A percentile compares a stretch with the other conserved stretches of the same genome.
These are phyloP conservation scores for Dicranocentrus wangi DNA, from an alignment of 2,888 invertebrate species.

Conservation along the genomic window DNA sequence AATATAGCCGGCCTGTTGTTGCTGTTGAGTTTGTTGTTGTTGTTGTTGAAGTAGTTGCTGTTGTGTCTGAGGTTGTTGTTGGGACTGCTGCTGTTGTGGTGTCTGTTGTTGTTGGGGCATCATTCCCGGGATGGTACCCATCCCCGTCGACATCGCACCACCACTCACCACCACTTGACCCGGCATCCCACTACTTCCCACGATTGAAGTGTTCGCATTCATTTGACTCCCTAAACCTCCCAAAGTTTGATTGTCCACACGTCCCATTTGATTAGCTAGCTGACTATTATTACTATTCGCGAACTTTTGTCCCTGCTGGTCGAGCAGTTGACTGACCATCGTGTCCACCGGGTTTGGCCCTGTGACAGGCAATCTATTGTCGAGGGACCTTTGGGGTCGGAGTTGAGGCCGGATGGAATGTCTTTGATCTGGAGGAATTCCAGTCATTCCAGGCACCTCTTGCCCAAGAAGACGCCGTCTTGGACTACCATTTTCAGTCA, in stretches of 20 bases:
- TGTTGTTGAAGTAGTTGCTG: conserved; percentile 60
- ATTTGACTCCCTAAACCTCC: conserved; percentile 62
- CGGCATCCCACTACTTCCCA: conserved; percentile 51
- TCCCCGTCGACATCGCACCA: conserved; percentile 50
- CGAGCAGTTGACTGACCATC: conserved; percentile 47
- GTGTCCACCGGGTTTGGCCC: conserved; percentile 49
- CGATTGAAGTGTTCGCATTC: conserved; percentile 63
- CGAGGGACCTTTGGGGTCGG: conserved; percentile 71
- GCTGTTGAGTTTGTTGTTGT: conserved; percentile 65
- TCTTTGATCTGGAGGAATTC: conserved; percentile 64
- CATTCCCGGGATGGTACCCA: conserved; percentile 47
- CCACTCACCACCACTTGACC: conserved; percentile 50
- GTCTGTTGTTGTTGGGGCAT: conserved; percentile 43
- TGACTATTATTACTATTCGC: conserved; percentile 69
- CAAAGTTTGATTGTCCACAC: conserved; percentile 70
- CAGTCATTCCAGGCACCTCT: conserved; percentile 57
- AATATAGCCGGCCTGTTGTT: conserved; percentile 35
- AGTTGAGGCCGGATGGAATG: conserved; percentile 71
- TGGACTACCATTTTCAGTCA: conserved; percentile 68
- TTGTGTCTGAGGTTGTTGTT: conserved; percentile 48
- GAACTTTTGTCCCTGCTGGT: conserved; percentile 64
- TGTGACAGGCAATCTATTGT: conserved; percentile 71
- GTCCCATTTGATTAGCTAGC: conserved; percentile 59
- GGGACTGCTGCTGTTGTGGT: conserved; percentile 54
- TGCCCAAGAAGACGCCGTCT: conserved; percentile 69